Percentiles rank a stretch among this genome's conserved stretches.
Evolutionary conservation across 2,113 vertebrate genomes (phyloP).

Genomic region (Nothobranchius furzeri): DNA sequence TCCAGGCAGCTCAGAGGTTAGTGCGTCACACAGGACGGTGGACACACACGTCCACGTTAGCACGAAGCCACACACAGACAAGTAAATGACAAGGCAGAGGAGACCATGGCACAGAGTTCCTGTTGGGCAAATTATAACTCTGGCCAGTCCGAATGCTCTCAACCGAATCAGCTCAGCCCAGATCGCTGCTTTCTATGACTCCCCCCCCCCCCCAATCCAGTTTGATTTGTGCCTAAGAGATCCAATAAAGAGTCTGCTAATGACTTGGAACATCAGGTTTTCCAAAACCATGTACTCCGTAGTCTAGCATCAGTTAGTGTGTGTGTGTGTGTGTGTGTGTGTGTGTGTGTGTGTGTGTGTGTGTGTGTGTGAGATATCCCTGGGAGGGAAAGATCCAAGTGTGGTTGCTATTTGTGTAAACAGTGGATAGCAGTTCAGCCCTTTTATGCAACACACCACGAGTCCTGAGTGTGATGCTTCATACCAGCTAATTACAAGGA

Average conservation of each 20-base stretch:
- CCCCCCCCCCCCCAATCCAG: no score
- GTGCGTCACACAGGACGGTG: slow-evolving; percentile 52
- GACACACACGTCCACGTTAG: slow-evolving; percentile 48
- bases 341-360: slow-evolving; percentile 30
- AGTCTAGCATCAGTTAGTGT: no score
- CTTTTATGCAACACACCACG: slow-evolving; percentile 67
- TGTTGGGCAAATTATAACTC: slow-evolving; percentile 61
- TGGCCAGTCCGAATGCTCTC: slow-evolving; percentile 33
- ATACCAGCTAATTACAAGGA: slow-evolving; percentile 65
- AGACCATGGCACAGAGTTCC: slow-evolving; percentile 53
- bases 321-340: slow-evolving; percentile 19
- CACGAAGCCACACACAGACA: slow-evolving; percentile 65
- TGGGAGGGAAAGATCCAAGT: slow-evolving; percentile 33
- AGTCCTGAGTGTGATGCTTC: slow-evolving; percentile 55
- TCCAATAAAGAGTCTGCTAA: slow-evolving; percentile 20
- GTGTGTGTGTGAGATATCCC: slow-evolving; percentile 19
- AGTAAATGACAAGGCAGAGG: slow-evolving; percentile 71
- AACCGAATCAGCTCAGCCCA: slow-evolving; percentile 32
- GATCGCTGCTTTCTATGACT: slow-evolving; percentile 24
- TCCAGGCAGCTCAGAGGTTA: slow-evolving; percentile 39
- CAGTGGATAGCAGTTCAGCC: slow-evolving; percentile 49
- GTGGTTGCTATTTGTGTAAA: slow-evolving; percentile 70
- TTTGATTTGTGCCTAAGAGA: slow-evolving; percentile 1
- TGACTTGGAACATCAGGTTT: slow-evolving; percentile 6
- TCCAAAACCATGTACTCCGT: no score